Base-by-base conservation (phyloP, 1,140 invertebrate genomes). In the Lycorma delicatula region DNA sequence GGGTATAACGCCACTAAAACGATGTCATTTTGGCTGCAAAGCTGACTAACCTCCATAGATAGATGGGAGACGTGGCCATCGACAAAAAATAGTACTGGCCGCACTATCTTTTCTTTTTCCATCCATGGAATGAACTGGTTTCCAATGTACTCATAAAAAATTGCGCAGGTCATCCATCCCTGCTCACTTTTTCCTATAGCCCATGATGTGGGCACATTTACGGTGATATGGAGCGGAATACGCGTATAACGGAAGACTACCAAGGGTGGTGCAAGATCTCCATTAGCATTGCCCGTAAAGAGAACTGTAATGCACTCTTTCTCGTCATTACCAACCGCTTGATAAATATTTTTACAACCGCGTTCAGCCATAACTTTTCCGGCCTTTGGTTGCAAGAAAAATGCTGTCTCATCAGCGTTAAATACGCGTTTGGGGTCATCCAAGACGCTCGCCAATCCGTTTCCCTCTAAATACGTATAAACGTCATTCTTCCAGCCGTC, bases 61-160 rank as follows among this genome's bases (percentile, higher is more conserved):
- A 71, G 22, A 55, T 75, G 70, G 22, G 67, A 69, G 28, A 49
- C 56, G 55, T 74, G 72, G 6, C 71, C 71, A 66, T 75, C 73
- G 6, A 74, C 44, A 68, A 72, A 75, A 16, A 75, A 64, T 22
- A 69, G 60, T 16, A 73, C 64, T 25, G 71, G 69, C 25, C 47
- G 53, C 61, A 54, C 46, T 18, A 73, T 68, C 47, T 66, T 64
- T 18, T 71, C 60, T 63, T 70, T 12, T 54, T 38, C 62, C 16
- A 68, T 53, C 44, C 50, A 65, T 46, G 61, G 60, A 60, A 67
- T 58, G 23, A 72, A 62, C 16, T 66, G 56, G 51, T 72, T 72
- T 31, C 56, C 64, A 7, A 71, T 65, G 54, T 63, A 72, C 46
- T 69, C 64, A 58, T 59, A 70, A 61, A 67, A 71, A 7, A 58